A percentile compares a stretch with the other conserved stretches of the same genome.
Evolutionary conservation across 2,797 vertebrate genomes (phyloP).

Genomic region (Melanitta fusca): DNA sequence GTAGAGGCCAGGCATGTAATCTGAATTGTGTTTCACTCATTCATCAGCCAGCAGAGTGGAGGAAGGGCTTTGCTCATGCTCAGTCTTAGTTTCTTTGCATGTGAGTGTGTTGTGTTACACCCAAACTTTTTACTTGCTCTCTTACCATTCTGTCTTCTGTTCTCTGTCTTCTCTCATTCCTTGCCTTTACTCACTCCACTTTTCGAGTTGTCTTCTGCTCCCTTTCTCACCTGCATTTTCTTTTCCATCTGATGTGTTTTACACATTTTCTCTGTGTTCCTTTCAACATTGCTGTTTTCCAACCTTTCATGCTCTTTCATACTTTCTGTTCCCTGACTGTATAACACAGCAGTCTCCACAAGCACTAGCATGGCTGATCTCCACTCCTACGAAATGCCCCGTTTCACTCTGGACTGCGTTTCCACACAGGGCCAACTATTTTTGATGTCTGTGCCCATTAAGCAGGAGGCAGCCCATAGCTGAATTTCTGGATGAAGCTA

Average conservation of each 20-base stretch:
- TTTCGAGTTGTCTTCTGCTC: background rate
- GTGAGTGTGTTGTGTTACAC: rapidly evolving
- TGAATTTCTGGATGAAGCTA: background rate
- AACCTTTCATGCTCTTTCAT: background rate
- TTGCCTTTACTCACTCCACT: background rate
- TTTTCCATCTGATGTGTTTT: background rate
- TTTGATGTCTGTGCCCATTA: background rate
- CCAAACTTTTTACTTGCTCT: background rate
- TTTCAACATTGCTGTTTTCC: background rate
- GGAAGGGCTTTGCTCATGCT: background rate
- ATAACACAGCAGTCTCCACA: background rate
- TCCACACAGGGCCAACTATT: background rate
- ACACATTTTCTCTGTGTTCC: background rate
- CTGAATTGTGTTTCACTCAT: background rate
- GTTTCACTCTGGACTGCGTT: background rate
- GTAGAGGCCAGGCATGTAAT: background rate
- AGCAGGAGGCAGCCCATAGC: background rate
- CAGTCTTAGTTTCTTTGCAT: background rate
- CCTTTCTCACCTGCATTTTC: background rate
- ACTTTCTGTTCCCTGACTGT: background rate
- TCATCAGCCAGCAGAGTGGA: background rate
- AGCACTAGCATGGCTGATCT: background rate
- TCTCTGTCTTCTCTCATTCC: background rate
- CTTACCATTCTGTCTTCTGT: background rate
- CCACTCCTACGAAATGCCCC: background rate